These are phyloP conservation scores for Scomber colias DNA, from an alignment of 2,113 vertebrate genomes.

Conservation along the genomic window DNA sequence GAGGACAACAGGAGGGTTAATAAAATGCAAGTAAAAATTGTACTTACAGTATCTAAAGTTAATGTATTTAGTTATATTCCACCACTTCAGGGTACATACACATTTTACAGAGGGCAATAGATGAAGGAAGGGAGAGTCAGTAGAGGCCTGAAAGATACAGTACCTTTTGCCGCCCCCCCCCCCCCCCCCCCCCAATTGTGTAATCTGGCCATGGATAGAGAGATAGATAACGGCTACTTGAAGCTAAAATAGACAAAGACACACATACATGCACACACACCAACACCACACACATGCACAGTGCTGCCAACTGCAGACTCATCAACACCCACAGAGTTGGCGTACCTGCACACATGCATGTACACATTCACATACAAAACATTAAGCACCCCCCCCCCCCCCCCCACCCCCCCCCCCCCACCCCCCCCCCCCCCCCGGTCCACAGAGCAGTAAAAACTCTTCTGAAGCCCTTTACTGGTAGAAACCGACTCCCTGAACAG, in stretches of 20 bases:
- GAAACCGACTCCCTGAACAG: conserved; percentile 11
- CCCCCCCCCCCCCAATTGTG: background rate
- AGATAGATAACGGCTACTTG: background rate
- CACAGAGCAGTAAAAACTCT: conserved; percentile 8
- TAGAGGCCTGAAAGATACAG: no score
- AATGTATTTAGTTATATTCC: no score
- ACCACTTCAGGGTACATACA: no score
- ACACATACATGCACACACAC: background rate
- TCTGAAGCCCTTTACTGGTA: conserved; percentile 11
- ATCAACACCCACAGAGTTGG: conserved; percentile 42
- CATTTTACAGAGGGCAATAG: no score
- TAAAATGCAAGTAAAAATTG: no score
- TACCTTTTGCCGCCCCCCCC: background rate
- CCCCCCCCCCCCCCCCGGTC: no score
- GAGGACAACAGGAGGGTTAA: no score
- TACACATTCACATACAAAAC: conserved; percentile 2
- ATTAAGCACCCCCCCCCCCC: background rate
- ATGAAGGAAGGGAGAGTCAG: no score
- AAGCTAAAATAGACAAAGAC: background rate
- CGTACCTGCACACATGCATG: conserved; percentile 15
- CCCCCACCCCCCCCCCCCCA: no score
- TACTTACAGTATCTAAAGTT: no score
- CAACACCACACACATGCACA: conserved; percentile 6
- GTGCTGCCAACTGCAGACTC: conserved; percentile 36
- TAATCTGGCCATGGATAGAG: background rate